These are phyloP conservation scores for Diplazon laetatorius DNA, from an alignment of 2,888 invertebrate species.

Conservation along the genomic window DNA sequence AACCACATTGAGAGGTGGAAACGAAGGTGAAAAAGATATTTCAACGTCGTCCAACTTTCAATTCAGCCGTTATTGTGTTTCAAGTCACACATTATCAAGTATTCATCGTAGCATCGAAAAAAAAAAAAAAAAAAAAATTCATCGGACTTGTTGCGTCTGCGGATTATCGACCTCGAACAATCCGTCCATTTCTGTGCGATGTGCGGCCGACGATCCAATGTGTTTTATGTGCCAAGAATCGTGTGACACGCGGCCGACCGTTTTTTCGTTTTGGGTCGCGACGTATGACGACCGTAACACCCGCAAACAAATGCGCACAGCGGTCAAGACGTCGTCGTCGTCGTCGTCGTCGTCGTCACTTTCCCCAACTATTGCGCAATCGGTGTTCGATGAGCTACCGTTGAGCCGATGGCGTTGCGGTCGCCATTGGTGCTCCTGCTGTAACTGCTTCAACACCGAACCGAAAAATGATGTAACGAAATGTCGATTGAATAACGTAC, in stretches of 20 bases:
- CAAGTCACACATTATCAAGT: too few relatives aligned
- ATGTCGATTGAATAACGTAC: constrained; percentile 65
- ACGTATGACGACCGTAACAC: constrained; percentile 53
- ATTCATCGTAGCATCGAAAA: too few relatives aligned
- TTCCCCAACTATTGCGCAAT: constrained; percentile 76
- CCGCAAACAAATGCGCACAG: constrained; percentile 61
- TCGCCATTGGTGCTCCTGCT: not conserved
- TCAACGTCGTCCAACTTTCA: too few relatives aligned
- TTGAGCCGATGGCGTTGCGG: not conserved
- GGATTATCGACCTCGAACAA: constrained; percentile 45
- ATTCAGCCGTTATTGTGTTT: too few relatives aligned
- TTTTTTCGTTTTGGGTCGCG: constrained; percentile 48
- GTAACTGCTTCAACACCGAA: constrained; percentile 39
- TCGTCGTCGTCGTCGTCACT: constrained; percentile 73
- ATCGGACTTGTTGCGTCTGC: constrained; percentile 45
- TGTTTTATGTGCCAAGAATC: too few relatives aligned
- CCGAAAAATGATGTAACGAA: constrained; percentile 63
- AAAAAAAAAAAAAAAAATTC: too few relatives aligned
- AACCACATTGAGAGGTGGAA: too few relatives aligned
- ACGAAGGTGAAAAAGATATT: too few relatives aligned
- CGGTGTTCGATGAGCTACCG: constrained; percentile 39
- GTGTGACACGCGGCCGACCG: constrained; percentile 23
- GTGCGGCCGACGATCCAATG: too few relatives aligned
- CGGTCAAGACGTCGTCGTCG: constrained; percentile 75
- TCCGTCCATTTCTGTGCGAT: constrained; percentile 16